A percentile compares a stretch with the other conserved stretches of the same genome.
Evolutionary conservation across 2,888 invertebrate species (phyloP).

Genomic region (Formica aserva): DNA sequence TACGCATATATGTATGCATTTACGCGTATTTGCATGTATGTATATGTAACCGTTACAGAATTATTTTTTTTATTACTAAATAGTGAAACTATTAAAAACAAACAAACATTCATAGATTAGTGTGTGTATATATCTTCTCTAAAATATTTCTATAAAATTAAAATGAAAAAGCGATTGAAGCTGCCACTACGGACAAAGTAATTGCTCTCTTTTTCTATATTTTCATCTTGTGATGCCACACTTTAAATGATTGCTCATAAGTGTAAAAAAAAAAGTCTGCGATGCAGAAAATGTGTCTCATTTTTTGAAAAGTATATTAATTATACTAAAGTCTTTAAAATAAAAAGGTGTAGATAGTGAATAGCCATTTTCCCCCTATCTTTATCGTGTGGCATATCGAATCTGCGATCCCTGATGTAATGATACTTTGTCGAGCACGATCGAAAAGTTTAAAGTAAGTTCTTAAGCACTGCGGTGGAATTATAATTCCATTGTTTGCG

Average conservation of each 20-base stretch:
- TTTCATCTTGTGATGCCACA: not conserved
- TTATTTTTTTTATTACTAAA: too few relatives aligned
- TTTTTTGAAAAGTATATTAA: not conserved
- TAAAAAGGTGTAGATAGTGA: not conserved
- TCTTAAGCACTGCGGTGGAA: constrained; percentile 14
- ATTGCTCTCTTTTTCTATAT: not conserved
- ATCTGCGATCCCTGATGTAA: not conserved
- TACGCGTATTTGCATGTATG: too few relatives aligned
- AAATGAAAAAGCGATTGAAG: not conserved
- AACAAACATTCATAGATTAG: not conserved
- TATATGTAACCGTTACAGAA: too few relatives aligned
- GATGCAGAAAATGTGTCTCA: too few relatives aligned
- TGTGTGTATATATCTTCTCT: not conserved
- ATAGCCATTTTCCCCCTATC: not conserved
- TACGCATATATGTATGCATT: too few relatives aligned
- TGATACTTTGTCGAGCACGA: not conserved
- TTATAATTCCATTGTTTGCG: constrained; percentile 30
- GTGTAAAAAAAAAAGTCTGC: too few relatives aligned
- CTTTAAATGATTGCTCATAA: not conserved
- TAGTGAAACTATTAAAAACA: not conserved
- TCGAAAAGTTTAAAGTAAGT: constrained; percentile 29
- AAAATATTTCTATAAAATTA: not conserved
- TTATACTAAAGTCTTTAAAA: not conserved
- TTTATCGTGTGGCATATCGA: not conserved
- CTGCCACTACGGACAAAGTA: not conserved